Evolutionary conservation across 2,888 invertebrate species (phyloP).

Genomic region (Buathra laborator): DNA sequence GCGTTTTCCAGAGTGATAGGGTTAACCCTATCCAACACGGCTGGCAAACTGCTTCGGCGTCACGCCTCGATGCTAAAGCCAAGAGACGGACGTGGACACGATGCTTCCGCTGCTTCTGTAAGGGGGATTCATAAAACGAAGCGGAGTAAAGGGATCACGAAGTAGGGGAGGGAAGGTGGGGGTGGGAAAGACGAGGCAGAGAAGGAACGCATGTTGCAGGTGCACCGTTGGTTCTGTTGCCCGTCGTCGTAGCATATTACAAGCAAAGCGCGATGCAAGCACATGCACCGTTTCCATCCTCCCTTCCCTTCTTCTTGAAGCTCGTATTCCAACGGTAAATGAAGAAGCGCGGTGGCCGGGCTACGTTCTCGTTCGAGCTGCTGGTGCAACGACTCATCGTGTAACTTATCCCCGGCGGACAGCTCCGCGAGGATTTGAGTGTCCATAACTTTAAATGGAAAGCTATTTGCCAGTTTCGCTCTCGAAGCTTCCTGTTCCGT

Average conservation of each 20-base stretch:
- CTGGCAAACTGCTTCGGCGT: slow-evolving; percentile 58
- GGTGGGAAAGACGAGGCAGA: slow-evolving; percentile 12
- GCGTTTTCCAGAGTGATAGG: background rate
- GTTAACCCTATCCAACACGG: background rate
- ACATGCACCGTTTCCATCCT: slow-evolving; percentile 42
- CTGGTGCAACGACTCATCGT: slow-evolving; percentile 45
- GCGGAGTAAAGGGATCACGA: slow-evolving; percentile 69
- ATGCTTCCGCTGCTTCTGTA: slow-evolving; percentile 36
- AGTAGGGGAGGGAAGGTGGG: slow-evolving; percentile 16
- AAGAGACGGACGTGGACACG: slow-evolving; percentile 68
- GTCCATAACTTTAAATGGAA: slow-evolving; percentile 69
- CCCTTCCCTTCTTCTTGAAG: background rate
- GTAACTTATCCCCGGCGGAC: slow-evolving; percentile 60
- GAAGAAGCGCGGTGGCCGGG: slow-evolving; percentile 59
- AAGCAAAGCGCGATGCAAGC: slow-evolving; percentile 34
- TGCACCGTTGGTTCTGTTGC: slow-evolving; percentile 23
- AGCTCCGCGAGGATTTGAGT: slow-evolving; percentile 60
- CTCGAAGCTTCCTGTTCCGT: slow-evolving; percentile 17
- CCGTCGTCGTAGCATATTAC: slow-evolving; percentile 16
- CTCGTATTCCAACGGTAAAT: slow-evolving; percentile 47
- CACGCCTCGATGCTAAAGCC: slow-evolving; percentile 71
- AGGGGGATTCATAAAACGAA: slow-evolving; percentile 60
- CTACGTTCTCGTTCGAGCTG: slow-evolving; percentile 5
- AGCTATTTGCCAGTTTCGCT: slow-evolving; percentile 62
- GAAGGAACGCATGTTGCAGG: slow-evolving; percentile 49